phyloP scores from a whole-genome alignment of 2,113 vertebrate species.

The Brevimyrus niger region DNA sequence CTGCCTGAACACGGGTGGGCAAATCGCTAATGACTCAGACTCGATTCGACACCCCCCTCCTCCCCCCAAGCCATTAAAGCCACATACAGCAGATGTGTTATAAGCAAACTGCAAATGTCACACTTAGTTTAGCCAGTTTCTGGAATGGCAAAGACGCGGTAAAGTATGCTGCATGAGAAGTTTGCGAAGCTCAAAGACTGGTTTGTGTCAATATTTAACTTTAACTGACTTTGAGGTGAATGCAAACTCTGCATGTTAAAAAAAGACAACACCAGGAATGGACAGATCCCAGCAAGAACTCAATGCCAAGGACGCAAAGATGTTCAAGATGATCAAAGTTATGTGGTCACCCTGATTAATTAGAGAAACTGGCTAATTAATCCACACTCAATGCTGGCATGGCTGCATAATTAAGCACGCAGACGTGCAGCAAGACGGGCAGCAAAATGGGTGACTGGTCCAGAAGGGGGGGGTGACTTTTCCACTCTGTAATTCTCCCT shows the following conservation, averaged over 20 bases:
- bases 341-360: not conserved
- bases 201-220: not conserved
- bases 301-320: too few relatives aligned
- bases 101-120: not conserved
- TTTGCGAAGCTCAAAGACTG: not conserved
- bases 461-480: not conserved
- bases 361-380: not conserved
- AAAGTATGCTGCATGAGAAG: not conserved
- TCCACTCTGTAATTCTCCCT: not conserved
- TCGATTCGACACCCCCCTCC: not conserved
- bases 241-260: not conserved
- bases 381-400: not conserved
- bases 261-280: not conserved
- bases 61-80: not conserved
- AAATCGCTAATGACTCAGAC: not conserved
- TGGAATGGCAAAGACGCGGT: not conserved
- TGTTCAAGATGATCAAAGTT: not conserved
- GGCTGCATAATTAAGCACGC: not conserved
- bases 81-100: not conserved
- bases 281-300: too few relatives aligned
- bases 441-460: not conserved
- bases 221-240: not conserved
- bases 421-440: not conserved
- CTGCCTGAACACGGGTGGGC: constrained; percentile 64
- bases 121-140: not conserved